phyloP scores from a whole-genome alignment of 1,140 invertebrate genomes.

The Nomia melanderi region DNA sequence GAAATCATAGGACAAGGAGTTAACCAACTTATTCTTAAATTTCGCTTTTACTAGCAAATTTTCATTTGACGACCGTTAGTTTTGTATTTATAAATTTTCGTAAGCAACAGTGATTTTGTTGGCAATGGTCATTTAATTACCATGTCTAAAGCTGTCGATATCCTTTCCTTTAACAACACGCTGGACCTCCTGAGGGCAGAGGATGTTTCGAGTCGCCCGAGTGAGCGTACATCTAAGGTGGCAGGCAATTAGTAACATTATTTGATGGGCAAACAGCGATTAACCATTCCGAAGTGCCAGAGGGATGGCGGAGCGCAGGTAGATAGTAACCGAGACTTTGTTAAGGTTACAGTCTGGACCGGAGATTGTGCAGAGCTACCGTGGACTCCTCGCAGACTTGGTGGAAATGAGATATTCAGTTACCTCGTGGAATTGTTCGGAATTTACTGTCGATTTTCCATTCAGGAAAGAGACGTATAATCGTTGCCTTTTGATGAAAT shows the following conservation, averaged over 20 bases:
- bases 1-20: too few relatives aligned
- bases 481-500: not conserved
- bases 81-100: too few relatives aligned
- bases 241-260: conserved; percentile 42
- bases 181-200: not conserved
- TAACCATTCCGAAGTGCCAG: conserved; percentile 38
- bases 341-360: conserved; percentile 38
- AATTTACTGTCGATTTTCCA: not conserved
- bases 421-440: not conserved
- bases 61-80: too few relatives aligned
- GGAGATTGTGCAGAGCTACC: conserved; percentile 26
- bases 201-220: not conserved
- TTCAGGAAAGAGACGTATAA: not conserved
- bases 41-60: too few relatives aligned
- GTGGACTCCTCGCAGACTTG: not conserved
- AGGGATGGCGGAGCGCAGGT: not conserved
- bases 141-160: not conserved
- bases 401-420: not conserved
- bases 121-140: not conserved
- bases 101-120: not conserved
- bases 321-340: conserved; percentile 42
- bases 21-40: too few relatives aligned
- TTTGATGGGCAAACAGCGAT: conserved; percentile 46
- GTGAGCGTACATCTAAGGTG: conserved; percentile 18
- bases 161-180: not conserved